A percentile compares a stretch with the other conserved stretches of the same genome.
Evolutionary conservation across 2,113 vertebrate species (phyloP).

Genomic region (Ceyx margarethae): DNA sequence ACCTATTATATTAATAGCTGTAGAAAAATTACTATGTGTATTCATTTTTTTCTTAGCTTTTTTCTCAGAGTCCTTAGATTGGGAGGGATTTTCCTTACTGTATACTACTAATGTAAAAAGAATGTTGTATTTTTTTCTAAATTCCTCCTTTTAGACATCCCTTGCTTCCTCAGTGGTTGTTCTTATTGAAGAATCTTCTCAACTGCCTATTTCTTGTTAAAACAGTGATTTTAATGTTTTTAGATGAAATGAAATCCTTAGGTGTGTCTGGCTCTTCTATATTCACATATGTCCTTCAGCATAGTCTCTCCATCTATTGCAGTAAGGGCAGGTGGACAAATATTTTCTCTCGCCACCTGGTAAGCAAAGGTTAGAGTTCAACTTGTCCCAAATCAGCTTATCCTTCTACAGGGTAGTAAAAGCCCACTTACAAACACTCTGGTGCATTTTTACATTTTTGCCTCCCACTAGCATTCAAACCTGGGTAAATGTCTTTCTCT

Average conservation of each 20-base stretch:
- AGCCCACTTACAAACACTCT: constrained; percentile 66
- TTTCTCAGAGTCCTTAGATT: neutral
- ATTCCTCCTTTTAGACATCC: neutral
- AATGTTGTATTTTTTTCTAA: neutral
- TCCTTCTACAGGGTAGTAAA: constrained; percentile 55
- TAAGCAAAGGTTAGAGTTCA: constrained; percentile 42
- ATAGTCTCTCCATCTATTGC: neutral
- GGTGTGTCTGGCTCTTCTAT: neutral
- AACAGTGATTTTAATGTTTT: neutral
- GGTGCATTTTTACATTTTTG: constrained; percentile 69
- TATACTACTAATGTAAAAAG: neutral
- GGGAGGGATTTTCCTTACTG: neutral
- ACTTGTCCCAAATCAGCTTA: constrained; percentile 28
- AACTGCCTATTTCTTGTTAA: neutral
- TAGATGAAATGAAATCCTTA: neutral
- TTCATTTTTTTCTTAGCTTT: neutral
- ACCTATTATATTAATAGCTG: neutral
- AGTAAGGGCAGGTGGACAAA: constrained; percentile 12
- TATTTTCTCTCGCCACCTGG: constrained; percentile 26
- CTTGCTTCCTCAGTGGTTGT: neutral
- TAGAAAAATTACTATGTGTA: neutral
- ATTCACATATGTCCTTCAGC: neutral
- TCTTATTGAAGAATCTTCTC: neutral
- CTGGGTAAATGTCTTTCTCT: constrained; percentile 73
- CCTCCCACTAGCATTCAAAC: constrained; percentile 68